Base-by-base conservation (phyloP, 2,888 invertebrate species). In the Drosophila meridiana region DNA sequence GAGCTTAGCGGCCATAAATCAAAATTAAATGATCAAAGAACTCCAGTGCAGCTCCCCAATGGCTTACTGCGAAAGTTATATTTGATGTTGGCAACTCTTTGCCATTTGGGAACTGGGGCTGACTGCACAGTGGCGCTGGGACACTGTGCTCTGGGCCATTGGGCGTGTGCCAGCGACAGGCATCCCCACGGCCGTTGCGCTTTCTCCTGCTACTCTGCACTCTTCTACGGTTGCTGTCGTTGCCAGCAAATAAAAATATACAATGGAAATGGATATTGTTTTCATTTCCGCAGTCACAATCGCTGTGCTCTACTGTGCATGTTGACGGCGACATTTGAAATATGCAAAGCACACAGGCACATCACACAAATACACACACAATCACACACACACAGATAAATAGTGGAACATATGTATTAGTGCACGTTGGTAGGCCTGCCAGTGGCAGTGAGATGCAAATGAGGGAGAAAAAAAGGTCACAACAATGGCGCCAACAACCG, bases 201-300 rank as follows among this genome's bases (percentile, higher is more conserved):
- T 82, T 85, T 87, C 69, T 78, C 63, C 45, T 60, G 64, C 30
- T 30, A 28, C 14, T 6, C 47, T 47, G 13, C 30, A 14, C 28
- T 47, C 30, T 42, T 32, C 14, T 28, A 30, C 64, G 28, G 43
- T n/a, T 43, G 50, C 52, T 55, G 45, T 45, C 62, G 74, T 59
- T 79, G 70, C 65, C 70, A 70, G 73, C 85, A 73, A 81, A 85
- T 83, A 85, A 85, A 84, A 85, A 78, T 74, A 81, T 76, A 85
- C 88, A 86, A 86, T 86, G 85, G 81, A 86, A 87, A 87, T 86
- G 88, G 77, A 86, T 86, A 86, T 86, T 87, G 85, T 86, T 86
- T 86, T 87, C 85, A 86, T 86, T 87, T 86, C 88, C 85, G 88
- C 78, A 76, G 76, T 74, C 75, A 60, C 60, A 77, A 65, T 73